A percentile compares a stretch with the other conserved stretches of the same genome.
These are phyloP conservation scores for Caenorhabditis sp. DNA, from an alignment of 2,888 invertebrate species.

Conservation along the genomic window DNA sequence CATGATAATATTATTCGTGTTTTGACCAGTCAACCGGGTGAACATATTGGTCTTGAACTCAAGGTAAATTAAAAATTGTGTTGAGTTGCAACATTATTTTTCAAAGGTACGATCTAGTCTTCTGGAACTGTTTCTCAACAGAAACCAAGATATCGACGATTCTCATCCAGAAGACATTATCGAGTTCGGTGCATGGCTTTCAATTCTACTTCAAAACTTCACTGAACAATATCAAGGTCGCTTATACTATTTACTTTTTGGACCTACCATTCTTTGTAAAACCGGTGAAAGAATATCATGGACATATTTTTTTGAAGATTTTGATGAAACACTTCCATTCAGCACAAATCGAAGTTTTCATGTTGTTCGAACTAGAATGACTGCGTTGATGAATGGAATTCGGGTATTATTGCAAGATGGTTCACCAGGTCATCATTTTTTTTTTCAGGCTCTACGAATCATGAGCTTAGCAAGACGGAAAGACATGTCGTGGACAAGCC, in stretches of 20 bases:
- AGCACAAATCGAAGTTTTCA: neutral
- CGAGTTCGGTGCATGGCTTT: conserved; percentile 33
- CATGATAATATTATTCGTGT: conserved; percentile 11
- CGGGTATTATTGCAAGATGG: neutral
- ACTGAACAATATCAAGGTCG: conserved; percentile 29
- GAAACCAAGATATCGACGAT: conserved; percentile 29
- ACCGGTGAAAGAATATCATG: conserved; percentile 30
- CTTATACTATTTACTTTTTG: conserved; percentile 27
- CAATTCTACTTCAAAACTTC: conserved; percentile 21
- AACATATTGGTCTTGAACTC: conserved; percentile 21
- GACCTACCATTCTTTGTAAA: conserved; percentile 19
- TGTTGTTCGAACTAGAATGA: conserved; percentile 11
- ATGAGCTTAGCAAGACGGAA: conserved; percentile 22
- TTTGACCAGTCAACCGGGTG: conserved; percentile 12
- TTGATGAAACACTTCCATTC: neutral
- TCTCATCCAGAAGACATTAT: conserved; percentile 19
- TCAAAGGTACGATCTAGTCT: conserved; percentile 21
- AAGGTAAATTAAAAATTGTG: conserved; percentile 1
- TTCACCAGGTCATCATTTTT: too few species aligned
- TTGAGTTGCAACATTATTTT: too few species aligned
- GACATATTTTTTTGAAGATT: conserved; percentile 13
- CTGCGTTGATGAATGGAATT: conserved; percentile 26
- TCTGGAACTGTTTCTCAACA: conserved; percentile 27
- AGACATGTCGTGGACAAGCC: conserved; percentile 19
- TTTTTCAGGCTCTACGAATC: conserved; percentile 16